Base-by-base conservation (phyloP, 2,888 invertebrate species). In the Keiferia lycopersicella region DNA sequence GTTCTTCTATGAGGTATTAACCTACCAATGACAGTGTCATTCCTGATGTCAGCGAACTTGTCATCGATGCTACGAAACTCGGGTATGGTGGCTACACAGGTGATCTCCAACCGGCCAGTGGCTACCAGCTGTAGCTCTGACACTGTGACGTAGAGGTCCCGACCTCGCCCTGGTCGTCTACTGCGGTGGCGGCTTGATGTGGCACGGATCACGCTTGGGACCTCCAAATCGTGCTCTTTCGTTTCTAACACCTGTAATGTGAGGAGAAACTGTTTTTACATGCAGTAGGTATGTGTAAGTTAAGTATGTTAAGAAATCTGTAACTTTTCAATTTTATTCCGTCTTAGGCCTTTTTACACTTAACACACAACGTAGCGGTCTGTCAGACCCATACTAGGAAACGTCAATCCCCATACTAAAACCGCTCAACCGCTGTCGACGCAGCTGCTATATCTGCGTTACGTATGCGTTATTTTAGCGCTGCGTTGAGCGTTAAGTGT, bases 71-170 rank as follows among this genome's bases (percentile, higher is more conserved):
- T 94, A 65, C 95, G 93, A 75, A 95, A 95, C 72, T 95, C 94
- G 0, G 96, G 96, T 74, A 96, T 96, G 62, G 96, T 96, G 76
- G 96, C 94, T 81, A 96, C 93, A 79, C 96, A 96, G 65, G 94
- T 95, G 73, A 96, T 93, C 79, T 95, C 94, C 67, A 96, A 90
- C 65, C 94, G 91, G 4, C 95, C 95, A 66, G 95, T 94, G 50
- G 93, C 94, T 22, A 94, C 94, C 61, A 94, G 92, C 79, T 95
- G 95, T 68, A 95, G 91, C 71, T 95, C 95, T 0, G 95, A 94
- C 64, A 96, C 93, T 67, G 95, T 94, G 71, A 96, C 93, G 73
- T 93, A 94, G 61, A 96, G 88, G 76, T 94, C 94, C 67, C 92
- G 91, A 57, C 92, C 92, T 66, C 93, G 92, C 68, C 88, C 92